These are phyloP conservation scores for Gallinago paraguaiae DNA, from an alignment of 2,113 vertebrate genomes.

Conservation along the genomic window DNA sequence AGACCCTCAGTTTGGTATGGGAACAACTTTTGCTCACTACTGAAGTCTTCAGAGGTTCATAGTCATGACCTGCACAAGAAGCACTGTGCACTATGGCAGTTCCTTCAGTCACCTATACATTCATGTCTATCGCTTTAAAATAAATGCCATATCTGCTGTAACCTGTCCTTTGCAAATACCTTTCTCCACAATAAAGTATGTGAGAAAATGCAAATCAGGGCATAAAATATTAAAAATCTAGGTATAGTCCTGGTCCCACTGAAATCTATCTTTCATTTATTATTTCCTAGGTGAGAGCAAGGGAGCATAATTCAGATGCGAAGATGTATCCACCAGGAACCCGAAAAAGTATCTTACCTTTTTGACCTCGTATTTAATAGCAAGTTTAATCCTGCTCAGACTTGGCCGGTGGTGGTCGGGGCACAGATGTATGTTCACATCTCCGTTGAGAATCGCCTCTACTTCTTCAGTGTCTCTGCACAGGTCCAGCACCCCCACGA, in stretches of 20 bases:
- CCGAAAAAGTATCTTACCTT: constrained; percentile 80
- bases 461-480: constrained; percentile 97
- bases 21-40: neutral
- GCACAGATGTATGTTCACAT: constrained; percentile 86
- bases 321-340: neutral
- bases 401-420: constrained; percentile 89
- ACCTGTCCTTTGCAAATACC: neutral
- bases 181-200: neutral
- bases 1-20: neutral
- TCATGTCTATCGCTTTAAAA: neutral
- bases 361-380: constrained; percentile 97
- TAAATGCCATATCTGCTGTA: neutral
- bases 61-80: neutral
- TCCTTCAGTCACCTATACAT: neutral
- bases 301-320: neutral
- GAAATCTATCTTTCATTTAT: neutral
- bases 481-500: constrained; percentile 95
- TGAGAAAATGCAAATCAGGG: neutral
- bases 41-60: neutral
- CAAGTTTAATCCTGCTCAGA: constrained; percentile 91
- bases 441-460: constrained; percentile 95
- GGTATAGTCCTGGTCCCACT: neutral
- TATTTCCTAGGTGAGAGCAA: neutral
- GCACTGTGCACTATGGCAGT: too few species aligned
- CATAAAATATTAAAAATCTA: fast-evolving